phyloP scores from a whole-genome alignment of 2,797 vertebrate species.

The Aldrovandia affinis region DNA sequence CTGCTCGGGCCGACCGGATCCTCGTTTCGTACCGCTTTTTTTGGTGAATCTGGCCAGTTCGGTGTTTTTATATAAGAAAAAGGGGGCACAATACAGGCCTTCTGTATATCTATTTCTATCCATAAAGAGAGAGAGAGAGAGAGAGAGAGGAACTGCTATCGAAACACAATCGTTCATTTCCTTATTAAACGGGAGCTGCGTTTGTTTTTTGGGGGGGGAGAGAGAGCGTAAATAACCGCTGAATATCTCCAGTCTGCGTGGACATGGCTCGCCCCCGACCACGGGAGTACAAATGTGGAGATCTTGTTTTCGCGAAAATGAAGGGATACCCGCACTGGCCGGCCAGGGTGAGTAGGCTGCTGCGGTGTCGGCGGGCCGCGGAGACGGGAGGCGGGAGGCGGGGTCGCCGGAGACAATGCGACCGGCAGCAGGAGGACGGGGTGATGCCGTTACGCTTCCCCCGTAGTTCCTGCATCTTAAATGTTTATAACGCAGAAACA shows the following conservation, averaged over 20 bases:
- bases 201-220: slow-evolving; percentile 48
- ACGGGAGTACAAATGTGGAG: slow-evolving; percentile 92
- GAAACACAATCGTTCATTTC: slow-evolving; percentile 66
- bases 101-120: slow-evolving; percentile 72
- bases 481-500: not conserved
- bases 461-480: slow-evolving; percentile 11
- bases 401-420: slow-evolving; percentile 49
- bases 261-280: slow-evolving; percentile 93
- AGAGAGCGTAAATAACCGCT: slow-evolving; percentile 39
- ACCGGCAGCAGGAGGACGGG: slow-evolving; percentile 47
- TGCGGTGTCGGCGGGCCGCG: slow-evolving; percentile 58
- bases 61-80: slow-evolving; percentile 52
- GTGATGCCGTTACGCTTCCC: slow-evolving; percentile 31
- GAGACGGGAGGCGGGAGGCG: slow-evolving; percentile 66
- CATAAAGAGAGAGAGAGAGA: too few relatives aligned
- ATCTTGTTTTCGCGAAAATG: slow-evolving; percentile 93
- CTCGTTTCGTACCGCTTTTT: slow-evolving; percentile 53
- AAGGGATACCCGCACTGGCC: slow-evolving; percentile 96
- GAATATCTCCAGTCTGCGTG: too few relatives aligned
- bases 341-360: slow-evolving; percentile 86
- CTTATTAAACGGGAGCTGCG: slow-evolving; percentile 33
- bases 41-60: slow-evolving; percentile 52
- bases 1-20: slow-evolving; percentile 30
- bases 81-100: slow-evolving; percentile 53
- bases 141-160: slow-evolving; percentile 65